Evolutionary conservation across 2,888 invertebrate genomes (phyloP), one percentile per base, ranked within the genome.

Genomic region (Sesia apiformis): DNA sequence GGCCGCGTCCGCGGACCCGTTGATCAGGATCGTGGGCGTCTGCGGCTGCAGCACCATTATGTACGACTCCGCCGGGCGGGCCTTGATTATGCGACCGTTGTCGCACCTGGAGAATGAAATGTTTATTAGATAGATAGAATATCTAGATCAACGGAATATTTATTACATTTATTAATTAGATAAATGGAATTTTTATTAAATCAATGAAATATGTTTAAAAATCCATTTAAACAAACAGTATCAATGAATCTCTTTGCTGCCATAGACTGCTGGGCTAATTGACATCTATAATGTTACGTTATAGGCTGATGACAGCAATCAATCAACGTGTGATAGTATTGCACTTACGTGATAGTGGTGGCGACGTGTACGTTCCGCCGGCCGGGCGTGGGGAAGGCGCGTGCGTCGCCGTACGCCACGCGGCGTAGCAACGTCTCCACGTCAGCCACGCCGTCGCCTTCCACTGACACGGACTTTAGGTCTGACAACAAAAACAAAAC

Each of bases 371-470:
- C 91, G 74, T 96, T 97, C 39, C 99, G 90, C 4, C 98, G 90
- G 4, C 98, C 99, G 4, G 98, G 97, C n/a, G 98, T 98, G 8
- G 98, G 98, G 88, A 95, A 96, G 67, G 95, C 93, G 56, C 98
- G 92, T 7, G 95, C 94, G 84, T 99, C 99, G 5, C 95, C 94
- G 84, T 99, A 99, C 53, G 97, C 95, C 63, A 99, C 94, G 71
- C 95, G 94, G 4, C 96, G 93, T 58, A 97, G 91, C 52, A 98
- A 78, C 3, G 93, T 94, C 82, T 98, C 97, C 63, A 98, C 93
- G 76, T 98, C 97, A 7, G 95, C 95, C 61, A 95, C 94, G 75
- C 96, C 97, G 75, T 95, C 95, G 3, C 98, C 97, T 72, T 97
- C 96, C 67, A 98, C 95, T 8, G 96, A 96, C 52, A 98, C 95